Evolutionary conservation across 2,888 invertebrate genomes (phyloP), one percentile per base, ranked within the genome.

Genomic region (Plebejus melissa): DNA sequence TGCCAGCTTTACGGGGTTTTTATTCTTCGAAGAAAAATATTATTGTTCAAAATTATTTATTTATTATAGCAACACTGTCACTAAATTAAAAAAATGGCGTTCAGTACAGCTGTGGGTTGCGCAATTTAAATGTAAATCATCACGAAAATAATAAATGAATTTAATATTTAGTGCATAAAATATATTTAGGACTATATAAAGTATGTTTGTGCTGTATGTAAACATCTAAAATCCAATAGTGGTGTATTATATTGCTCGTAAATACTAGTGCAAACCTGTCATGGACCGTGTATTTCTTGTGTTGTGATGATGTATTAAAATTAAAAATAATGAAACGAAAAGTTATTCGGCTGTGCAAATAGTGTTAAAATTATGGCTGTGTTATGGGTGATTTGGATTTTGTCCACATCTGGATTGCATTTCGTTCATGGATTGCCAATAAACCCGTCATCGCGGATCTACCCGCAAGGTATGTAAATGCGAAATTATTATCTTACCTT

Each of bases 41-140:
- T 22, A 22, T 22, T 57, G 69, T 41, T 69, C 46, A 71, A 71
- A 46, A 71, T 71, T 41, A 71, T 46, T 22, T 80, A 80, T 79
- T 79, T 77, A 76, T 78, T 80, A 84, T 82, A 90, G 86, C 87
- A 65, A 65, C 65, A 65, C 65, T 65, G 65, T 65, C 13, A 87
- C 83, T 81, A 78, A 83, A 82, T 83, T 82, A 85, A 83, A 88
- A 92, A 91, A 91, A 93, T 93, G 90, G 93, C 88, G 93, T 91
- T 91, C 87, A 84, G 83, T 90, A 90, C 91, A 93, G 92, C 91
- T 93, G 92, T 88, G 87, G 91, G 90, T 93, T 93, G 93, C 93
- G 93, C 93, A 93, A 93, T 93, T 93, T 92, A 87, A 86, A 89
- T 89, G 88, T 92, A 92, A 92, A 91, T 90, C 87, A 89, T 86